Base-by-base conservation (phyloP, 2,888 invertebrate species). In the Gari tellinella region DNA sequence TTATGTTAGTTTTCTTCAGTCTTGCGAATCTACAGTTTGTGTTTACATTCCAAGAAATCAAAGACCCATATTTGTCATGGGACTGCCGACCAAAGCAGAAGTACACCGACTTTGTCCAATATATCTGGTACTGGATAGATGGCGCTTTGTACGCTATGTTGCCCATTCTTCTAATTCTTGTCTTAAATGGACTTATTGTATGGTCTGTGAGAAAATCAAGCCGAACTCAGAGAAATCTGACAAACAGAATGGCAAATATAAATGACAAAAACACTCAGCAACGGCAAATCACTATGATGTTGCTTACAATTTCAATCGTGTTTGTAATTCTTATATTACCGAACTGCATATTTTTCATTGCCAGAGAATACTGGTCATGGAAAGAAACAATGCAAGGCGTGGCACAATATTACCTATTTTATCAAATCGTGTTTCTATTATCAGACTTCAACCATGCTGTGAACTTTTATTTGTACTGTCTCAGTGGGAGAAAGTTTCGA, bases 51-150 rank as follows among this genome's bases (percentile, higher is more conserved):
- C 60, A 80, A 23, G 83, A 80, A 66, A 65, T 73, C 0, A 40
- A 45, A 15, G 69, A 73, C 45, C 55, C 55, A 10, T 52, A 65
- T n/a, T 46, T 68, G 4, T 58, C 57, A 14, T 76, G 68, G 62
- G 58, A 65, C 14, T 84, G 85, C 58, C 25, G 55, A 40, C 80
- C 76, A 31, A 72, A 68, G 15, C 26, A 46, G 4, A 55, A 73
- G 19, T 83, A 79, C 46, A 14, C 45, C 4, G 40, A 64, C 46
- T 86, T 86, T 60, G 72, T 84, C 19, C 56, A 74, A 15, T 60
- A 77, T 15, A 65, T 72, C 10, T 87, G 87, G 86, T 86, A 84
- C 63, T 87, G 86, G 86, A 81, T 88, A 23, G 87, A 88, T 67
- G 87, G 83, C 1, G 58, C 78, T 26, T 67, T 84, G 19, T 86